phyloP scores from a whole-genome alignment of 2,888 invertebrate species.

The Lasioglossum vierecki region DNA sequence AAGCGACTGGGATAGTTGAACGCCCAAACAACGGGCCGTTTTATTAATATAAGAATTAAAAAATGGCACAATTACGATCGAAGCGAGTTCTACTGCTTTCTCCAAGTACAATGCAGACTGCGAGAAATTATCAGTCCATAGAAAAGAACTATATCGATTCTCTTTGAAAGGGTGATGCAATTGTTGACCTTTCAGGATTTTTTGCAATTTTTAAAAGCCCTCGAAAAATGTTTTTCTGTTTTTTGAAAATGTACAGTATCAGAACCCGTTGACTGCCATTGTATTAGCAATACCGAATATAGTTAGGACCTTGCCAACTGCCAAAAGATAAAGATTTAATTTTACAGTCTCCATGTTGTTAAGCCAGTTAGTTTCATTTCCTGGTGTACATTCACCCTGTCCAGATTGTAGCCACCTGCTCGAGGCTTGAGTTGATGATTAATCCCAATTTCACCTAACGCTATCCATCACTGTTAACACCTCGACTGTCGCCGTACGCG shows the following conservation, averaged over 20 bases:
- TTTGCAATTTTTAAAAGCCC: neutral
- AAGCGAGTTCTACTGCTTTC: neutral
- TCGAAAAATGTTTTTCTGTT: neutral
- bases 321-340: neutral
- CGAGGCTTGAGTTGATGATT: neutral
- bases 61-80: neutral
- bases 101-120: no score
- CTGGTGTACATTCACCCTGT: neutral
- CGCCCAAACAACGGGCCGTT: neutral
- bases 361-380: neutral
- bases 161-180: neutral
- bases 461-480: slow-evolving; percentile 4
- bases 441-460: neutral
- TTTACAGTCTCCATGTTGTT: neutral
- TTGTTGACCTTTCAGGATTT: neutral
- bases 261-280: neutral
- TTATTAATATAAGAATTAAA: neutral
- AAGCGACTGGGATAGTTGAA: neutral
- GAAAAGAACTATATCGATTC: neutral
- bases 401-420: neutral
- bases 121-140: no score
- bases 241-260: neutral
- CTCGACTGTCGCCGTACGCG: neutral
- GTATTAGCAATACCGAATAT: neutral
- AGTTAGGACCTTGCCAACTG: neutral